Conservation (phyloP, 2,113 vertebrate species). For the Dascyllus trimaculatus region DNA sequence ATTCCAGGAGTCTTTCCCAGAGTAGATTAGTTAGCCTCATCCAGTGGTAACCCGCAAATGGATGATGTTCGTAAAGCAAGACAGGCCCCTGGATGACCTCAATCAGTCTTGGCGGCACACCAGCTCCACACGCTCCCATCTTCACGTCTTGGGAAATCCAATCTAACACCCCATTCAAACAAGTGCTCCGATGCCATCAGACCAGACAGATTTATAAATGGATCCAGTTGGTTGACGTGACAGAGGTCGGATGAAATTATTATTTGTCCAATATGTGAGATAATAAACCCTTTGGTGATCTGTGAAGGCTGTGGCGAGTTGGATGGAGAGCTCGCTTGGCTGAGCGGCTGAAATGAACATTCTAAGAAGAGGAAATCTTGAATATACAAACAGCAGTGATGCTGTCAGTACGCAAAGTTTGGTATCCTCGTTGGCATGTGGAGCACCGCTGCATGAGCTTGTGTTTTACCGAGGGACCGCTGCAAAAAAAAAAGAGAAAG, state of each 20-base stretch:
- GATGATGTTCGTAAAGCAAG: constrained; percentile 56
- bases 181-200: constrained; percentile 35
- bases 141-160: constrained; percentile 61
- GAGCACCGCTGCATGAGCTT: constrained; percentile 34
- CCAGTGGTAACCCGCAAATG: constrained; percentile 23
- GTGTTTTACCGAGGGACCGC: constrained; percentile 24
- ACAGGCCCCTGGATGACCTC: constrained; percentile 54
- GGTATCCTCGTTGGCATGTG: constrained; percentile 8
- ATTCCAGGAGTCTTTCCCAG: constrained; percentile 60
- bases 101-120: constrained; percentile 57
- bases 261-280: constrained; percentile 33
- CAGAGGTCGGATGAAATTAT: constrained; percentile 50
- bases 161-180: constrained; percentile 51
- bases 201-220: constrained; percentile 59
- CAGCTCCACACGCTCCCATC: constrained; percentile 37
- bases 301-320: constrained; percentile 43
- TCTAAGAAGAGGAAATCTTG: constrained; percentile 4
- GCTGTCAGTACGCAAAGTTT: background rate
- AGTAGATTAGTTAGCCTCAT: constrained; percentile 62
- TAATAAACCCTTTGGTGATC: constrained; percentile 49
- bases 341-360: background rate
- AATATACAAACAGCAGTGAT: background rate
- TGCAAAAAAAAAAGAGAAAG: too few species aligned
- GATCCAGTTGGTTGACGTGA: constrained; percentile 56
- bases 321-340: constrained; percentile 23